Evolutionary conservation across 2,113 vertebrate species (phyloP).

Genomic region (Zingel zingel): DNA sequence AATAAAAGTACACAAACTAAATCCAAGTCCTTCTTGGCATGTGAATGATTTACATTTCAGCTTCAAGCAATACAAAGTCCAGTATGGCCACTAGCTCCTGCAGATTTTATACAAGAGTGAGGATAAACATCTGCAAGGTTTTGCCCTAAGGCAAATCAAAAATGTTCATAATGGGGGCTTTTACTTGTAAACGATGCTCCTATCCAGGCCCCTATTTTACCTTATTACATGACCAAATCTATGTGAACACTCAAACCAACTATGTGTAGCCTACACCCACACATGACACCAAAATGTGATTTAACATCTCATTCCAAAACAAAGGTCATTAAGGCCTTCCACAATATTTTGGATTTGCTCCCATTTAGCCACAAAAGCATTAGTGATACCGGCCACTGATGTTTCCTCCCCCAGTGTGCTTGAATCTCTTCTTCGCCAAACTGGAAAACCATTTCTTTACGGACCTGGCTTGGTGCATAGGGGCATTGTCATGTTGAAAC

Average conservation of each 20-base stretch:
- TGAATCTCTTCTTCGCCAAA: neutral
- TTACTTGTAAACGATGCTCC: neutral
- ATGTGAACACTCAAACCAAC: neutral
- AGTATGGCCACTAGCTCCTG: neutral
- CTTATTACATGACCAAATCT: neutral
- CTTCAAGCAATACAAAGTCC: neutral
- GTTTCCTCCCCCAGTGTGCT: neutral
- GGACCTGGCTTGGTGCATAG: constrained; percentile 3
- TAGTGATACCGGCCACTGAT: neutral
- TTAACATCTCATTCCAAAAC: neutral
- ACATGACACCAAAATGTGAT: neutral
- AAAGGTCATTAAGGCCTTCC: too few relatives aligned
- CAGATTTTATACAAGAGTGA: neutral
- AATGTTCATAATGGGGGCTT: neutral
- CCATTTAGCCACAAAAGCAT: neutral
- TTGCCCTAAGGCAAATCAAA: too few relatives aligned
- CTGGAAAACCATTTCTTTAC: neutral
- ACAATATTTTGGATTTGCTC: neutral
- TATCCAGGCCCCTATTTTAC: neutral
- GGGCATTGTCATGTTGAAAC: constrained; percentile 25
- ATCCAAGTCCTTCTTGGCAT: neutral
- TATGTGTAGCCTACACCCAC: neutral
- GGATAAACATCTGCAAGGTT: neutral
- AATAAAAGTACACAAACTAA: neutral
- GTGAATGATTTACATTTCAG: neutral